Conservation (phyloP, 2,797 vertebrate species). For the Percopsis omiscomaycus region DNA sequence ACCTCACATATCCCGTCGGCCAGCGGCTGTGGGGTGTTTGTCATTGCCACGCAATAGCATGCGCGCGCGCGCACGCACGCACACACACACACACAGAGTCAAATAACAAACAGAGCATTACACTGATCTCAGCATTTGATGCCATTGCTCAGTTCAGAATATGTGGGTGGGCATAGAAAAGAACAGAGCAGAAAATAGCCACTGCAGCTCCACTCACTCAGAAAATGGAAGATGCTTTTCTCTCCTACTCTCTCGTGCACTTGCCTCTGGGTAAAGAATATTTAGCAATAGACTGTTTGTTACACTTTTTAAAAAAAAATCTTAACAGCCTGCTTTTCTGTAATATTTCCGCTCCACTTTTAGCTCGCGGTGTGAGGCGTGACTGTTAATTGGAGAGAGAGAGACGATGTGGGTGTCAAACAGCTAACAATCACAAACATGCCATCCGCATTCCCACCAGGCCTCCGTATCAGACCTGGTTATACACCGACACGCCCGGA, state of each 20-base stretch:
- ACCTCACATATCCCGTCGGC: slow-evolving; percentile 33
- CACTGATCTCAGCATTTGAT: slow-evolving; percentile 26
- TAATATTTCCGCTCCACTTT: background rate
- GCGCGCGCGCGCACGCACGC: background rate
- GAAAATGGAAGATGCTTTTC: slow-evolving; percentile 46
- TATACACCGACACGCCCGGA: slow-evolving; percentile 20
- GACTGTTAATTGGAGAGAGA: background rate
- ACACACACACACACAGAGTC: slow-evolving; percentile 19
- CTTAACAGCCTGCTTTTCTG: too few relatives aligned
- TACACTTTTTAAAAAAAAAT: too few relatives aligned
- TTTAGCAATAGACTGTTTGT: slow-evolving; percentile 8
- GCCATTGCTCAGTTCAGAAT: slow-evolving; percentile 17
- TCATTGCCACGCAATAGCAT: background rate
- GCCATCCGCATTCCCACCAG: slow-evolving; percentile 45
- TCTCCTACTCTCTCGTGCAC: slow-evolving; percentile 21
- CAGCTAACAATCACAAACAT: too few relatives aligned
- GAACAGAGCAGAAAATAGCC: slow-evolving; percentile 47
- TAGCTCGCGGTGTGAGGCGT: background rate
- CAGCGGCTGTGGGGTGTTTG: background rate
- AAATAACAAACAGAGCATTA: slow-evolving; percentile 9
- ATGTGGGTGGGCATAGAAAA: slow-evolving; percentile 19
- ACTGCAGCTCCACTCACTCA: slow-evolving; percentile 49
- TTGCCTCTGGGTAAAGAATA: slow-evolving; percentile 47
- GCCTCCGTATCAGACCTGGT: slow-evolving; percentile 46
- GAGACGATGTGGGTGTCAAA: slow-evolving; percentile 7